These are phyloP conservation scores for Thalassophryne amazonica DNA, from an alignment of 2,797 vertebrate species.

Conservation along the genomic window DNA sequence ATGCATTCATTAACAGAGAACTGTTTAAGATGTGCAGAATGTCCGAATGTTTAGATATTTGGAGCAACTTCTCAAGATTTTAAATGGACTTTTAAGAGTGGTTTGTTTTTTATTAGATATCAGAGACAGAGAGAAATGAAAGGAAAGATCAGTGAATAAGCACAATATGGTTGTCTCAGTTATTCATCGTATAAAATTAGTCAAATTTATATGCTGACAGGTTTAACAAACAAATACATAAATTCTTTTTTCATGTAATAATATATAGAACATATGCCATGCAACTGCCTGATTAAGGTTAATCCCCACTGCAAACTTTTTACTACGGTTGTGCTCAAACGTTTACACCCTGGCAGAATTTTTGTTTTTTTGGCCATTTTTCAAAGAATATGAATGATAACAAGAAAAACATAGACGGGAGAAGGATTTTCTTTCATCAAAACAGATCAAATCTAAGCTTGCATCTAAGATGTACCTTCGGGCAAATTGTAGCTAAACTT, in stretches of 20 bases:
- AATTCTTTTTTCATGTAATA: neutral
- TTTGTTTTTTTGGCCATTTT: neutral
- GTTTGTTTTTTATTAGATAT: neutral
- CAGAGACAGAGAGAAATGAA: neutral
- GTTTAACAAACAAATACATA: neutral
- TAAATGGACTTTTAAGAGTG: neutral
- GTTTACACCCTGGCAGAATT: neutral
- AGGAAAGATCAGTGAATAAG: neutral
- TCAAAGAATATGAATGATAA: neutral
- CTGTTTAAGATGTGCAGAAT: neutral
- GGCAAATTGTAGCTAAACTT: too few relatives aligned
- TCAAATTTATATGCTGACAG: too few relatives aligned
- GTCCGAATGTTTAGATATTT: neutral
- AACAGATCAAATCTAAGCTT: too few relatives aligned
- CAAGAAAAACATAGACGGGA: neutral
- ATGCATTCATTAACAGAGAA: neutral
- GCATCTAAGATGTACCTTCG: too few relatives aligned
- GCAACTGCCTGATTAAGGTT: neutral
- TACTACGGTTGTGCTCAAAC: too few relatives aligned
- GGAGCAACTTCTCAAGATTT: neutral
- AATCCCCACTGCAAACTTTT: neutral
- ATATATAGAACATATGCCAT: neutral
- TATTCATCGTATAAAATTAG: too few relatives aligned
- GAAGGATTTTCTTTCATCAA: neutral
- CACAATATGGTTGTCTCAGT: too few relatives aligned